Percentiles rank a stretch among this genome's conserved stretches.
phyloP scores from a whole-genome alignment of 2,888 invertebrate species.

The Nycteola revayana region DNA sequence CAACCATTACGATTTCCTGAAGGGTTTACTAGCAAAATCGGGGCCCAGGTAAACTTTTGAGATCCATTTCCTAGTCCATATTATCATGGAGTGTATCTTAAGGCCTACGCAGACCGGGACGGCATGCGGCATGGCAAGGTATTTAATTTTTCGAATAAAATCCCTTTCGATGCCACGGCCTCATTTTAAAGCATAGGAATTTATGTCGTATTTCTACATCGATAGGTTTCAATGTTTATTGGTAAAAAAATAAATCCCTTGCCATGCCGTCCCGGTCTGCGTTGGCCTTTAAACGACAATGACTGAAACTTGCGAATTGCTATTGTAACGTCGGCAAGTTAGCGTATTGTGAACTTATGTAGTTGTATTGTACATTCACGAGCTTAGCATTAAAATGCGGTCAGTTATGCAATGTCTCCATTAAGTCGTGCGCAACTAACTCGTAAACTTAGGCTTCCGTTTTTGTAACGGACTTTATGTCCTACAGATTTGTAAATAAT shows the following conservation, averaged over 20 bases:
- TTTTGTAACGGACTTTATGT: too few relatives aligned
- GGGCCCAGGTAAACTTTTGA: too few relatives aligned
- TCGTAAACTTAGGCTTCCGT: neutral
- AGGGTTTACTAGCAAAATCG: too few relatives aligned
- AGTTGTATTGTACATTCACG: neutral
- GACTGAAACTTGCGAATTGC: neutral
- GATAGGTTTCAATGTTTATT: too few relatives aligned
- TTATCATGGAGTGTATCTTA: too few relatives aligned
- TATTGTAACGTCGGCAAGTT: neutral
- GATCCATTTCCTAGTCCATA: too few relatives aligned
- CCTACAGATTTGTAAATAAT: too few relatives aligned
- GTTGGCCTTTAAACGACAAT: too few relatives aligned
- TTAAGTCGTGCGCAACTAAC: conserved; percentile 4
- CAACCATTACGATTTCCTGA: too few relatives aligned
- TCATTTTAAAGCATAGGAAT: neutral
- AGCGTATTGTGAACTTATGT: neutral
- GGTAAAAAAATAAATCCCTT: neutral
- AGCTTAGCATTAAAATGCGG: conserved; percentile 28
- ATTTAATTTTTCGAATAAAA: neutral
- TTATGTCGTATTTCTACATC: too few relatives aligned
- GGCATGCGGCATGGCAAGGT: neutral
- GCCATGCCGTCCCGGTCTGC: neutral
- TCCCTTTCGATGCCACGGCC: neutral
- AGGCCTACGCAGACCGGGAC: too few relatives aligned
- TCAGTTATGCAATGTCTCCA: conserved; percentile 28